Conservation (phyloP, 1,140 invertebrate genomes). For the Eupeodes corollae region DNA sequence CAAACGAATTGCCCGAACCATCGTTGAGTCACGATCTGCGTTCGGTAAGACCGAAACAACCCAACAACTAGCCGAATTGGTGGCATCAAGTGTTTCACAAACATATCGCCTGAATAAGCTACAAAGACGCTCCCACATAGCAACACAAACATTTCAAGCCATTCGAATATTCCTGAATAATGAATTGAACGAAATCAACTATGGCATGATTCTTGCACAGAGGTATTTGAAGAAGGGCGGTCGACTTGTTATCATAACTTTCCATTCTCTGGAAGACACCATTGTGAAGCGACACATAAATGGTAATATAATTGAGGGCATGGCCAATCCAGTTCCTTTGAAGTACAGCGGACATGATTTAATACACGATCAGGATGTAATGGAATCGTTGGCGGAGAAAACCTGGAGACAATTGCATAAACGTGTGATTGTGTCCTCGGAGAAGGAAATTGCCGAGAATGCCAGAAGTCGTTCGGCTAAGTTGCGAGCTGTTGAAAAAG, state of each 20-base stretch:
- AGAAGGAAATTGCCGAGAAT: constrained; percentile 65
- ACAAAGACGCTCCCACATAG: constrained; percentile 62
- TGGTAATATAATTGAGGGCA: constrained; percentile 58
- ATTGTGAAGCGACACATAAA: constrained; percentile 84
- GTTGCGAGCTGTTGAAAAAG: constrained; percentile 66
- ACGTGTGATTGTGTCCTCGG: constrained; percentile 62
- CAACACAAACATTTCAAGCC: constrained; percentile 90
- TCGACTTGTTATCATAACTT: constrained; percentile 68
- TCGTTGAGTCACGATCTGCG: constrained; percentile 76
- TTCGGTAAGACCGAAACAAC: constrained; percentile 74
- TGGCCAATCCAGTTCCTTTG: constrained; percentile 52
- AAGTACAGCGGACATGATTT: constrained; percentile 50
- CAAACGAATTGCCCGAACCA: constrained; percentile 73
- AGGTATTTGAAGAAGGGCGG: constrained; percentile 68
- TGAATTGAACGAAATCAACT: constrained; percentile 92
- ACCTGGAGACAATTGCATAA: constrained; percentile 71
- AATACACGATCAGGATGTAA: constrained; percentile 43
- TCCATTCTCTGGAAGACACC: constrained; percentile 92
- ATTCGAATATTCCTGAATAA: constrained; percentile 94
- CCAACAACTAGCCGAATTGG: constrained; percentile 66
- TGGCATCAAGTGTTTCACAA: constrained; percentile 52
- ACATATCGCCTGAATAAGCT: constrained; percentile 57
- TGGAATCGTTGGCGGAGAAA: constrained; percentile 48
- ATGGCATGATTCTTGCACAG: constrained; percentile 68
- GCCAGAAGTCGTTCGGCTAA: constrained; percentile 79